Evolutionary conservation across 2,888 invertebrate genomes (phyloP), one percentile per base, ranked within the genome.

Genomic region (Rhynchonema sp.): DNA sequence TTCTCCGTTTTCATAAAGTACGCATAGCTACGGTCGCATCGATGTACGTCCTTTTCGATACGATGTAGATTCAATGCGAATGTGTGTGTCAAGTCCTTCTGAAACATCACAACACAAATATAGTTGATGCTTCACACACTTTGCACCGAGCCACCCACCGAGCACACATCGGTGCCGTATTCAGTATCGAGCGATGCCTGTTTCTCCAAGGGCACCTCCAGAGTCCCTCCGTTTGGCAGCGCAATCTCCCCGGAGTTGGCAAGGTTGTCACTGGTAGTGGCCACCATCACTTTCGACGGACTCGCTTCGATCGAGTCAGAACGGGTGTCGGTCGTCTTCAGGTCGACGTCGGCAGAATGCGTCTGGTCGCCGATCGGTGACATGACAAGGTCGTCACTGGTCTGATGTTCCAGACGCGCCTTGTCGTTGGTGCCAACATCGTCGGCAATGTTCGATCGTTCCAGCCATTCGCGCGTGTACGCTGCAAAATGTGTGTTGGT

Each of bases 11-110:
- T 69, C 0, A 84, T 85, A 74, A 92, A 94, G 76, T 90, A 94
- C 75, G 84, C 85, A 73, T 90, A 88, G 74, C 90, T 91, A 26
- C 92, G 79, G 76, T 94, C 92, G 74, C 92, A 94, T 61, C 92
- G 78, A 74, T 89, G 89, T 1, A 94, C 92, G 74, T 92, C 92
- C 74, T 94, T 94, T 72, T 94, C 92, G 65, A 92, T 92, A 49
- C 92, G 81, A 74, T 94, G 91, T 28, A 92, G 76, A 70, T 94
- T 94, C 58, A 89, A 74, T 0, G 87, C 88, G 61, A 78, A 77
- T 30, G 63, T 64, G 13, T 67, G 64, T 26, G 73, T 56, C 29
- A 68, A 30, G 23, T 63, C 62, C 25, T 56, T 58, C 63, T 63
- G 53, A 3, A 22, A 17, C n/a, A n/a, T n/a, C n/a, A n/a, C n/a